These are phyloP conservation scores for Odocoileus hemionus DNA, from an alignment of 2,113 vertebrate species.

Conservation along the genomic window DNA sequence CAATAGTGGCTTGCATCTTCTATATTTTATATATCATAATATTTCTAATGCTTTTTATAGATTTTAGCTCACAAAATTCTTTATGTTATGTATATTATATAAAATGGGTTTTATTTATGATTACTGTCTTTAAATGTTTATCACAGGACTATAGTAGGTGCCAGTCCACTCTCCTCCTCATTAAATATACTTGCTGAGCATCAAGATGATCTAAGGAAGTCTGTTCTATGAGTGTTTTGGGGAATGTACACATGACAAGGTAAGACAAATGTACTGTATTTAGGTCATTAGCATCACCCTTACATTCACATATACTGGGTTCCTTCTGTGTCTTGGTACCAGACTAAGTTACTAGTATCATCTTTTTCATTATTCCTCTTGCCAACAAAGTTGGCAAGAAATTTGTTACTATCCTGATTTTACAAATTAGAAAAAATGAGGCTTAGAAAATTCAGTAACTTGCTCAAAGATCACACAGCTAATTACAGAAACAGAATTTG, in stretches of 20 bases:
- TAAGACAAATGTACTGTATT: not conserved
- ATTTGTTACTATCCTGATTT: not conserved
- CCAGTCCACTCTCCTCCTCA: not conserved
- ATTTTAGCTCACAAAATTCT: conserved; percentile 24
- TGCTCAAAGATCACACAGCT: not conserved
- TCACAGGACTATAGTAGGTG: not conserved
- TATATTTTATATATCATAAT: conserved; percentile 21
- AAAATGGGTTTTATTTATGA: conserved; percentile 27
- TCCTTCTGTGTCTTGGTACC: not conserved
- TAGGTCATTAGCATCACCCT: not conserved
- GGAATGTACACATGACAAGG: not conserved
- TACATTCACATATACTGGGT: not conserved
- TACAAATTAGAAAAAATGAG: not conserved
- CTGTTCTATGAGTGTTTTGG: not conserved
- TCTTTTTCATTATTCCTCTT: not conserved
- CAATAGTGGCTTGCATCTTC: not conserved
- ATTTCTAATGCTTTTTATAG: not conserved
- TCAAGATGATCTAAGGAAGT: not conserved
- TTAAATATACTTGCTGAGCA: not conserved
- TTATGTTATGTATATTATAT: not conserved
- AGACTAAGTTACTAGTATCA: not conserved
- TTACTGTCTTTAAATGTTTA: conserved; percentile 20
- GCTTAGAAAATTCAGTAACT: not conserved
- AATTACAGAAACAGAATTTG: not conserved
- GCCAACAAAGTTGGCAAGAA: not conserved